Evolutionary conservation across 92 coral and sea anemone genomes (phyloP), one percentile per base, ranked within the genome.

Genomic region (Actinernus sp.): DNA sequence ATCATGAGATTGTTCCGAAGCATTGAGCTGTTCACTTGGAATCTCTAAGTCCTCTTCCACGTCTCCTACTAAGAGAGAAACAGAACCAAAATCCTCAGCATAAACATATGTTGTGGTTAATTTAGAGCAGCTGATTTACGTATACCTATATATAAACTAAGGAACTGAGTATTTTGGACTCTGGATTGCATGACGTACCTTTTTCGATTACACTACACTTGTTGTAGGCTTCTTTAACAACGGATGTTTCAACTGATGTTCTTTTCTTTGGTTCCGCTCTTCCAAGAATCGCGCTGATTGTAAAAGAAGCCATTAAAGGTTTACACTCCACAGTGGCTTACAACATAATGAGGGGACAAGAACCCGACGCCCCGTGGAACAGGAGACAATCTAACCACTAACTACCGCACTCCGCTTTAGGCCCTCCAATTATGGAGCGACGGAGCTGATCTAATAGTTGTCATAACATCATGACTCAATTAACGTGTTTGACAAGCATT

Each of bases 401-500:
- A n/a, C n/a, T n/a, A n/a, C n/a, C n/a, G n/a, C n/a, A n/a, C n/a
- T n/a, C n/a, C n/a, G n/a, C n/a, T n/a, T 73, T 79, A 72, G 66
- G 67, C 28, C 78, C 53, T 72, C 66, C 62, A 79, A 79, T 79
- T n/a, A n/a, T 67, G 86, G 61, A 68, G 36, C 67, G 66, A 58
- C 68, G 70, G 86, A 68, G 86, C 64, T 79, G 70, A n/a, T n/a
- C n/a, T n/a, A 77, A 88, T 83, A 83, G 83, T 77, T 79, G 69
- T 74, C 87, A 74, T 61, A 70, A 76, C 92, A 90, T 76, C 91
- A 75, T 61, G 91, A 48, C 76, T 31, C 47, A 52, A 90, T 73
- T 85, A 90, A 73, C 45, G 68, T 41, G 74, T 81, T 85, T 90
- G 92, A 90, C 92, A 90, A 63, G 71, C 91, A 78, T 85, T 71